Percentiles rank a stretch among this genome's conserved stretches.
These are phyloP conservation scores for Ooceraea biroi DNA, from an alignment of 1,140 invertebrate genomes.

Conservation along the genomic window DNA sequence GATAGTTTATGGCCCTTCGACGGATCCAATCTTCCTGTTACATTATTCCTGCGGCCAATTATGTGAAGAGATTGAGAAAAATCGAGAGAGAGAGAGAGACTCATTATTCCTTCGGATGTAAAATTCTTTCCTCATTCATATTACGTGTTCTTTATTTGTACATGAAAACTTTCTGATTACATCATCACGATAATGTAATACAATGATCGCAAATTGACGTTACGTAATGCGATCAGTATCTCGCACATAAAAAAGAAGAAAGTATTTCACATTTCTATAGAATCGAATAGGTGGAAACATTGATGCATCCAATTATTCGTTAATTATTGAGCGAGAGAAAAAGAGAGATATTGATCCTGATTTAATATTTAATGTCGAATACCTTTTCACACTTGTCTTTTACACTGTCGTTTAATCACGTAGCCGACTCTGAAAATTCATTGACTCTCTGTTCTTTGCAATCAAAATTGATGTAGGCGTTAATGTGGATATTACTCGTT, in stretches of 20 bases:
- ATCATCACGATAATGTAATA: neutral
- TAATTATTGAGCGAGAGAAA: neutral
- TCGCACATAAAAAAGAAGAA: neutral
- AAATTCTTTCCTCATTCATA: slow-evolving; percentile 25
- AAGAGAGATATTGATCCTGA: too few species aligned
- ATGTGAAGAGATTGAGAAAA: neutral
- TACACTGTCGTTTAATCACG: too few species aligned
- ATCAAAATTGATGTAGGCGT: neutral
- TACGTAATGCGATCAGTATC: neutral
- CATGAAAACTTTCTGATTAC: slow-evolving; percentile 11
- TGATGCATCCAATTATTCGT: neutral
- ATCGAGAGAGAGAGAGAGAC: neutral
- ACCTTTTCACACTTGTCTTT: neutral
- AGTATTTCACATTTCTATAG: neutral
- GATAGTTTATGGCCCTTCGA: slow-evolving; percentile 38
- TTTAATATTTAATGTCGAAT: neutral
- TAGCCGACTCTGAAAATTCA: neutral
- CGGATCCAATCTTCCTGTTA: slow-evolving; percentile 48
- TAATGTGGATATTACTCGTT: too few species aligned
- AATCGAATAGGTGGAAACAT: neutral
- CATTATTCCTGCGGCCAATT: slow-evolving; percentile 50
- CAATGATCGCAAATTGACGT: neutral
- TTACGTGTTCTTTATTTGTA: slow-evolving; percentile 16
- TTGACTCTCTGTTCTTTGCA: neutral
- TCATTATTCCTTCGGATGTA: neutral